phyloP scores from a whole-genome alignment of 2,113 vertebrate genomes.

The Hippocampus comes region DNA sequence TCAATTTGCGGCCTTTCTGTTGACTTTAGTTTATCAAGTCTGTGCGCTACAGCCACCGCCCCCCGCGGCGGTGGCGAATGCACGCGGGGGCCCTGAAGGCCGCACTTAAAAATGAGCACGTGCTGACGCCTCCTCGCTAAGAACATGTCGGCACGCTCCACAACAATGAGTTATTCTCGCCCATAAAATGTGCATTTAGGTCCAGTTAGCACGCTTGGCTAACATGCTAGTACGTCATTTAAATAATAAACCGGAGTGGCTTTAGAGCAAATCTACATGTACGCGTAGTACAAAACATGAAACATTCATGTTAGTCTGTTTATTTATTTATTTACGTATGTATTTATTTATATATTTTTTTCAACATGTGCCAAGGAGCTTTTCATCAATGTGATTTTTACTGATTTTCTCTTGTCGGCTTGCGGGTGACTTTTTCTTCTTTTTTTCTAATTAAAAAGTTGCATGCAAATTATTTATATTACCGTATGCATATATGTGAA shows the following conservation, averaged over 20 bases:
- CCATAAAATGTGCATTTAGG: not conserved
- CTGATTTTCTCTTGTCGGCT: not conserved
- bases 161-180: not conserved
- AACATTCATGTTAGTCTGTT: not conserved
- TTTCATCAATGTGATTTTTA: not conserved
- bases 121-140: conserved; percentile 14
- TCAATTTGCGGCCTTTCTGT: not conserved
- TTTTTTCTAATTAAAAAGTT: not conserved
- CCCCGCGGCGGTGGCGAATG: not conserved
- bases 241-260: not conserved
- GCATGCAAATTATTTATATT: not conserved
- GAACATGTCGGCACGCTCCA: not conserved
- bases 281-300: not conserved
- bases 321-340: not conserved
- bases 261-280: not conserved
- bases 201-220: not conserved
- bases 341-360: not conserved
- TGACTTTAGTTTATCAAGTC: conserved; percentile 22
- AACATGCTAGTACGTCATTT: not conserved
- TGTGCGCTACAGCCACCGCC: not conserved
- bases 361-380: not conserved
- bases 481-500: not conserved
- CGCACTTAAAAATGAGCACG: conserved; percentile 15
- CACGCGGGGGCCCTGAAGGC: conserved; percentile 2
- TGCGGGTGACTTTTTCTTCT: not conserved